Conservation (phyloP, 1,140 invertebrate species). For the Solenopsis invicta region DNA sequence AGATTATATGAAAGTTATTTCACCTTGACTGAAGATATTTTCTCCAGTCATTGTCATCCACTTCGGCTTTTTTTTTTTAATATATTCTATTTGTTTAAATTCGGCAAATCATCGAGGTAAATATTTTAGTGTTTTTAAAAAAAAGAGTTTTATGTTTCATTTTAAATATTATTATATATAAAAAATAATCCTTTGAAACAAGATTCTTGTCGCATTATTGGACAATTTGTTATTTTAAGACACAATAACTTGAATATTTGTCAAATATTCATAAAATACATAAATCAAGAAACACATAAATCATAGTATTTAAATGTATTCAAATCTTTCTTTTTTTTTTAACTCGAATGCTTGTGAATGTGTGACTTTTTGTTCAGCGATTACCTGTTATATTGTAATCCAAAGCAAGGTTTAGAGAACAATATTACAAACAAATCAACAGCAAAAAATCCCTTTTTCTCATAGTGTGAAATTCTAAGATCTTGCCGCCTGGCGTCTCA, state of each 20-base stretch:
- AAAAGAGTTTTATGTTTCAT: background rate
- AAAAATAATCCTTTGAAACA: background rate
- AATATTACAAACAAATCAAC: too few species aligned
- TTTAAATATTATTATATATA: background rate
- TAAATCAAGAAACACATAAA: too few species aligned
- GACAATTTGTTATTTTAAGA: too few species aligned
- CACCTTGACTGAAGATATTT: background rate
- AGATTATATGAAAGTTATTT: background rate
- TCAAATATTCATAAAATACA: too few species aligned
- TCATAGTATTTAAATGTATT: background rate
- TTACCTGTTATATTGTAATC: background rate
- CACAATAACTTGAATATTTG: too few species aligned
- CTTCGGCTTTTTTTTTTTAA: background rate
- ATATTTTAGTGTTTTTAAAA: too few species aligned
- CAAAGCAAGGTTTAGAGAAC: background rate
- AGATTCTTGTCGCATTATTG: too few species aligned
- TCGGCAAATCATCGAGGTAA: background rate
- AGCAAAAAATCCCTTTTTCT: background rate
- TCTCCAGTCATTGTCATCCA: background rate
- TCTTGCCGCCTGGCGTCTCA: background rate
- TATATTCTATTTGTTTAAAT: background rate
- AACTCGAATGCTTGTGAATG: background rate
- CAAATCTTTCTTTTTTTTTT: too few species aligned
- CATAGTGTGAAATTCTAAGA: background rate
- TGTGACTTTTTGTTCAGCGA: background rate